These are phyloP conservation scores for Drosophila kuntzei DNA, from an alignment of 2,888 invertebrate genomes.

Conservation along the genomic window DNA sequence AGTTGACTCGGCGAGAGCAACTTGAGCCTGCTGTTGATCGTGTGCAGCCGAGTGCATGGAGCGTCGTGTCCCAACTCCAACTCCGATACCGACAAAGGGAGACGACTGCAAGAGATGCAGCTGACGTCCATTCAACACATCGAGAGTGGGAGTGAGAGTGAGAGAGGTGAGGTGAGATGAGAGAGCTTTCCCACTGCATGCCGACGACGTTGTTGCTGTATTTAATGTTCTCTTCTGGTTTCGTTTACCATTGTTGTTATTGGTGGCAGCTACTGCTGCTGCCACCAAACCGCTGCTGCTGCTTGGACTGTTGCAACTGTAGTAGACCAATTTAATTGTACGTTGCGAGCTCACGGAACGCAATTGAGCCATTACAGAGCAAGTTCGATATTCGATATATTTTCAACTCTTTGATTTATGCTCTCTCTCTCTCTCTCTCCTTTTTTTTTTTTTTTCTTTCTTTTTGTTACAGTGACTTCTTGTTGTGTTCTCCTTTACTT, in stretches of 20 bases:
- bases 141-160: neutral
- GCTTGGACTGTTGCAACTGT: constrained; percentile 66
- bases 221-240: constrained; percentile 31
- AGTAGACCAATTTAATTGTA: constrained; percentile 81
- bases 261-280: constrained; percentile 28
- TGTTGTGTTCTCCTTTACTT: neutral
- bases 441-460: too few relatives aligned
- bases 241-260: constrained; percentile 14
- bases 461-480: too few relatives aligned
- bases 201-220: constrained; percentile 24
- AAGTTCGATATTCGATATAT: neutral
- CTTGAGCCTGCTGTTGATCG: constrained; percentile 46
- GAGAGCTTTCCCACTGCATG: constrained; percentile 9
- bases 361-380: constrained; percentile 85
- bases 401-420: neutral
- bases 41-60: constrained; percentile 56
- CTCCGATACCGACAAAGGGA: constrained; percentile 1
- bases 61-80: constrained; percentile 22
- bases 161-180: neutral
- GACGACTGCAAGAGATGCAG: constrained; percentile 29
- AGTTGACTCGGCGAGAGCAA: constrained; percentile 27
- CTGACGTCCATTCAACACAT: neutral
- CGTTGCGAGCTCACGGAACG: constrained; percentile 84
- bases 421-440: too few relatives aligned
- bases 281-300: constrained; percentile 37